These are phyloP conservation scores for Xestia xanthographa DNA, from an alignment of 2,888 invertebrate genomes.

Conservation along the genomic window DNA sequence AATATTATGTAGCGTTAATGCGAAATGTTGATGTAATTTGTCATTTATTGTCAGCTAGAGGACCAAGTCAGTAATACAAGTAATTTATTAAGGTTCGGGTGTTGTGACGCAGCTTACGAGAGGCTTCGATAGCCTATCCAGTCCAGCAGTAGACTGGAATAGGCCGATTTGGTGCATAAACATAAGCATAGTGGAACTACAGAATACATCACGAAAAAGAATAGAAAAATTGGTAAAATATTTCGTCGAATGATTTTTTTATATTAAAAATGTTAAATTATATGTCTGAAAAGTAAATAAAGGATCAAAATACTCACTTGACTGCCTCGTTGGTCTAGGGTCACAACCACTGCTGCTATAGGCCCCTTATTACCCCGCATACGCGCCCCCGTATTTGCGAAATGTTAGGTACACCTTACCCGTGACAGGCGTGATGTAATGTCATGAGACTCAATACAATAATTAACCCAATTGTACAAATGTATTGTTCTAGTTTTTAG, in stretches of 20 bases:
- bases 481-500: constrained; percentile 21
- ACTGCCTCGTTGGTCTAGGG: too few species aligned
- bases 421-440: background rate
- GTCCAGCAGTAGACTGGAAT: background rate
- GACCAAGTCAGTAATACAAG: background rate
- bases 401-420: background rate
- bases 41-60: background rate
- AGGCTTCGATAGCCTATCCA: background rate
- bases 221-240: background rate
- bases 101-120: background rate
- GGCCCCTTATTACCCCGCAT: background rate
- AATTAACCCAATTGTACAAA: background rate
- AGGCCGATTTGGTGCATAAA: background rate
- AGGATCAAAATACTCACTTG: too few species aligned
- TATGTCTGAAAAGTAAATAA: too few species aligned
- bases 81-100: background rate
- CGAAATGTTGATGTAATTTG: background rate
- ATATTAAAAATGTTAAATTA: too few species aligned
- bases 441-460: background rate
- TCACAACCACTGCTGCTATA: too few species aligned
- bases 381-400: background rate
- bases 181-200: background rate
- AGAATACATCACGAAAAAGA: background rate
- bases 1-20: background rate
- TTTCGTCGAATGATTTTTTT: background rate